Conservation (phyloP, 2,888 invertebrate species). For the Steinernema scapterisci region DNA sequence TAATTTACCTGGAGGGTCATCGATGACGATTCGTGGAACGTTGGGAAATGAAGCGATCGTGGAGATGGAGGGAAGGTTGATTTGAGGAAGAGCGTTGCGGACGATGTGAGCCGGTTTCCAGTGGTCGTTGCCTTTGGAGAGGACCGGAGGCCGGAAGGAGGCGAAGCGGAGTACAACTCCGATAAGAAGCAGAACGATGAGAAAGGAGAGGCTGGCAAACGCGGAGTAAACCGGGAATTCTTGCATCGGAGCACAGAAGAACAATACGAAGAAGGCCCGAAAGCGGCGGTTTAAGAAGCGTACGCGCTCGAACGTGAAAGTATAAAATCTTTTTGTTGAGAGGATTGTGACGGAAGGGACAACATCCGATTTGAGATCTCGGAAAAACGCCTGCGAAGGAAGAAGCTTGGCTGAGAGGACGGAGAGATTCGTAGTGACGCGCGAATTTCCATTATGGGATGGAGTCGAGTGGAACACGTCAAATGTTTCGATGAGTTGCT, state of each 20-base stretch:
- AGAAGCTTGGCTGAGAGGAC: not conserved
- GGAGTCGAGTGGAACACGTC: too few species aligned
- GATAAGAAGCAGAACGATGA: conserved; percentile 3
- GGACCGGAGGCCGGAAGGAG: not conserved
- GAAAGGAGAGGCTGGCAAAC: not conserved
- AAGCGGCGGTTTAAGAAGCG: not conserved
- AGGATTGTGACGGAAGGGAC: conserved; percentile 9
- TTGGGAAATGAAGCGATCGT: conserved; percentile 11
- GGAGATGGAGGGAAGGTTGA: conserved; percentile 8
- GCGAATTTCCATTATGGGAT: not conserved
- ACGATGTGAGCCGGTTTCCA: not conserved
- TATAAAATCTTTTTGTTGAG: conserved; percentile 5
- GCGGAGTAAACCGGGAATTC: not conserved
- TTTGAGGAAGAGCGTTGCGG: not conserved
- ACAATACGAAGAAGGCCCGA: not conserved
- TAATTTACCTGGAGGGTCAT: conserved; percentile 18
- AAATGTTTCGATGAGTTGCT: not conserved
- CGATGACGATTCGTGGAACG: not conserved
- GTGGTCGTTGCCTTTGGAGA: not conserved
- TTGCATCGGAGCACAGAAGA: not conserved
- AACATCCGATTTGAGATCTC: not conserved
- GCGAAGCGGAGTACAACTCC: conserved; percentile 20
- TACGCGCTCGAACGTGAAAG: not conserved
- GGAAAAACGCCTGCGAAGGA: not conserved
- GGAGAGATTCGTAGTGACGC: not conserved